Base-by-base conservation (phyloP, 2,888 invertebrate species). In the Rotaria sp. region DNA sequence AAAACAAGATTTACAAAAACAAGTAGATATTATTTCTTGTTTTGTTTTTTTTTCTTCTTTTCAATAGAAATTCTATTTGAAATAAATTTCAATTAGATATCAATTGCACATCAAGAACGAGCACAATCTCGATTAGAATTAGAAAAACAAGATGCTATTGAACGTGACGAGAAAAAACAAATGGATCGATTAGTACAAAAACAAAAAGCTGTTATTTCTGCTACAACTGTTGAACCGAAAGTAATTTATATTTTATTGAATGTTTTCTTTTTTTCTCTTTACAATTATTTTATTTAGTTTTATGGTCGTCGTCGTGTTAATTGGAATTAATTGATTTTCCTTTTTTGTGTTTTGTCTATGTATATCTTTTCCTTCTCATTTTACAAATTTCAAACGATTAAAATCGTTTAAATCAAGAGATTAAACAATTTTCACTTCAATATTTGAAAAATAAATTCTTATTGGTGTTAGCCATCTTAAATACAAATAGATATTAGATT, bases 101-200 rank as follows among this genome's bases (percentile, higher is more conserved):
- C 80, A n/a, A 80, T 80, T 45, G 80, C 26, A 13, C 1, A 80
- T 45, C 80, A 80, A 80, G 80, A 80, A 45, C 80, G 80, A n/a
- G 80, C 80, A 45, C 80, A 80, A 80, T 80, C 80, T 80, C 80
- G 80, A n/a, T 80, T 41, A n/a, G 80, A 80, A 10, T 21, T 26
- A 26, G 80, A 80, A 80, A 45, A n/a, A 45, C 80, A 80, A 41
- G 80, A 80, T 13, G 26, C 13, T 10, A 7, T 45, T 10, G 80
- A 80, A 80, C 41, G 45, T n/a, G 80, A 41, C 45, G 80, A 80
- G 26, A 80, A 45, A 80, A 24, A 21, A 80, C 80, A 80, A n/a
- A n/a, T 80, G 41, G n/a, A 80, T 80, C 45, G 45, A 26, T 80
- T 80, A 24, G 26, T 80, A n/a, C 80, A 35, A 45, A 45, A 80